A percentile compares a stretch with the other conserved stretches of the same genome.
These are phyloP conservation scores for Hydrochoerus hydrochaeris DNA, from an alignment of 2,113 vertebrate genomes.

Conservation along the genomic window DNA sequence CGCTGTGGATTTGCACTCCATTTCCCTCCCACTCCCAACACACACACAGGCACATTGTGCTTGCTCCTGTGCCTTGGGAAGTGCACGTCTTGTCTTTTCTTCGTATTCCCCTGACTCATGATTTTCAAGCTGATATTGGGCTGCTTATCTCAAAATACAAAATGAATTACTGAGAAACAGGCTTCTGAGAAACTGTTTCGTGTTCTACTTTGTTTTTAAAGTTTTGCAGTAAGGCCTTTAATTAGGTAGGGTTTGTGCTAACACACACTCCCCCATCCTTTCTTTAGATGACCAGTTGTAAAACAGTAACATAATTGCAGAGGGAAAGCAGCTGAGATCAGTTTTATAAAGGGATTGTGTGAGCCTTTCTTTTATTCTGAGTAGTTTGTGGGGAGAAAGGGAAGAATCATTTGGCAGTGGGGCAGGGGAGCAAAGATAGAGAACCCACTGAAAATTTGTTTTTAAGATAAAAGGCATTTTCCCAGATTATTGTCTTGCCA, in stretches of 20 bases:
- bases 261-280: conserved; percentile 66
- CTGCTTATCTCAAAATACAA: conserved; percentile 78
- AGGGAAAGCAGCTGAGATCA: conserved; percentile 77
- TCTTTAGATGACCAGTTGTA: conserved; percentile 78
- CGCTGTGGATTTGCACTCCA: background rate
- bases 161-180: conserved; percentile 81
- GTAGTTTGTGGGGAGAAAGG: conserved; percentile 29
- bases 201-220: conserved; percentile 82
- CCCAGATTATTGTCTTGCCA: conserved; percentile 81
- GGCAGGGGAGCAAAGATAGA: background rate
- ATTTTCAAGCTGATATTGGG: conserved; percentile 57
- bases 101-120: background rate
- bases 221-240: conserved; percentile 80
- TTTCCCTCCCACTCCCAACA: background rate
- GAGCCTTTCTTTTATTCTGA: conserved; percentile 78
- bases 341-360: conserved; percentile 77
- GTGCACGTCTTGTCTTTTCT: background rate
- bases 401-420: background rate
- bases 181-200: conserved; percentile 76
- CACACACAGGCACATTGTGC: background rate
- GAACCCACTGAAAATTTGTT: conserved; percentile 77
- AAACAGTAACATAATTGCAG: conserved; percentile 80
- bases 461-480: conserved; percentile 87
- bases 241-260: conserved; percentile 78
- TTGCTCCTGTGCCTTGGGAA: background rate